Percentiles rank a stretch among this genome's conserved stretches.
Evolutionary conservation across 2,113 vertebrate species (phyloP).

Genomic region (Rhegmatorhina hoffmannsi): DNA sequence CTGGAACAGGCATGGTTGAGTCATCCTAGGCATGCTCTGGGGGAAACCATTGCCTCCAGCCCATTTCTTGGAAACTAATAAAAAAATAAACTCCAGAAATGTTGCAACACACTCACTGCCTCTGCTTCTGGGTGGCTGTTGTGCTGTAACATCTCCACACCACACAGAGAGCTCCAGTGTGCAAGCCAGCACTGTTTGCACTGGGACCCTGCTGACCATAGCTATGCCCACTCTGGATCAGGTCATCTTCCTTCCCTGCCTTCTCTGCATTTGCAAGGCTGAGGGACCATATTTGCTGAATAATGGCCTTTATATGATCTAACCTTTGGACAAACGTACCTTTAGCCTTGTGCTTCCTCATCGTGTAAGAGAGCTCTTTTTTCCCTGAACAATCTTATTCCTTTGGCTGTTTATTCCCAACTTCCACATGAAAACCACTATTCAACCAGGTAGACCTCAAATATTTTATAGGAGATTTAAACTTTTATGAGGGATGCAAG

Average conservation of each 20-base stretch:
- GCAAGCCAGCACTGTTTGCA: rapidly evolving
- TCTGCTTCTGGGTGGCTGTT: not conserved
- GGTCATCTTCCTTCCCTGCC: not conserved
- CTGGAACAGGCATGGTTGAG: not conserved
- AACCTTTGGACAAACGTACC: constrained; percentile 11
- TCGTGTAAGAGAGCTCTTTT: not conserved
- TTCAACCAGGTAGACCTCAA: not conserved
- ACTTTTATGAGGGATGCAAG: not conserved
- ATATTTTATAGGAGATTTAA: not conserved
- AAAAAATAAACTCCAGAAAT: not conserved
- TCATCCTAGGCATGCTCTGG: constrained; percentile 34
- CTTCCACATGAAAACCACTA: not conserved
- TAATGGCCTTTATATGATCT: not conserved
- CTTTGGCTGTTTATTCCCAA: not conserved
- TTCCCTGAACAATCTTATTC: not conserved
- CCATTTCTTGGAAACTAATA: constrained; percentile 57
- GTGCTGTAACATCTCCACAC: not conserved
- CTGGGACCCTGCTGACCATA: not conserved
- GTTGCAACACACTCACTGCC: not conserved
- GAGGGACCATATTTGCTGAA: not conserved
- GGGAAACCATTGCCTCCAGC: constrained; percentile 40
- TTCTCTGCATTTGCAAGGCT: not conserved
- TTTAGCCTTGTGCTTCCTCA: not conserved
- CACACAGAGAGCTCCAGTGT: not conserved
- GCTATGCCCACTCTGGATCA: not conserved